Conservation (phyloP, 2,113 vertebrate genomes). For the Pelecanus crispus region DNA sequence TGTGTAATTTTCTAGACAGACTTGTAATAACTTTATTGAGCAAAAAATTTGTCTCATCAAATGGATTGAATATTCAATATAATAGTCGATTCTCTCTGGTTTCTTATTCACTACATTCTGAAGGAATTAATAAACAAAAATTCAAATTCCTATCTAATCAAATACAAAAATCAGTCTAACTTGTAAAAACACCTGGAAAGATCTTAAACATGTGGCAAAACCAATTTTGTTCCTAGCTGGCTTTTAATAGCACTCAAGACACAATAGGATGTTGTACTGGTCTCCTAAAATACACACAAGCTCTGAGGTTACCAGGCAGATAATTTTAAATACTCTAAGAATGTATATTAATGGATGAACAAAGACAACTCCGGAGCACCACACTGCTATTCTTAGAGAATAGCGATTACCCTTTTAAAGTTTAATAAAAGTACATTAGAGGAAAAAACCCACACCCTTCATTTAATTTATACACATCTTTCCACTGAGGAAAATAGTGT, state of each 20-base stretch:
- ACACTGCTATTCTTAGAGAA: not conserved
- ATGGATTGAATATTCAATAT: not conserved
- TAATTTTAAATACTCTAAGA: not conserved
- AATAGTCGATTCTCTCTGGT: not conserved
- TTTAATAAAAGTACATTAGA: not conserved
- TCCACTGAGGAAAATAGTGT: not conserved
- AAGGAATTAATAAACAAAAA: not conserved
- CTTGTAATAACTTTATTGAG: not conserved
- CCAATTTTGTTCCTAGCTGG: not conserved
- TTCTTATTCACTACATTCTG: not conserved
- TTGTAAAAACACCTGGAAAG: slow-evolving; percentile 1
- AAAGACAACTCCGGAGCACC: not conserved
- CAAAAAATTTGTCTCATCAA: not conserved
- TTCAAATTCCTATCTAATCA: not conserved
- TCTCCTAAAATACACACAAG: not conserved
- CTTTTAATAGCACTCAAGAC: not conserved
- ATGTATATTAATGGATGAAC: not conserved
- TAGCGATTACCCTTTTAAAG: not conserved
- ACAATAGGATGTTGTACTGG: not conserved
- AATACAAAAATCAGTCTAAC: slow-evolving; percentile 1
- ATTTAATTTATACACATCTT: not conserved
- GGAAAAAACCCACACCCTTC: not conserved
- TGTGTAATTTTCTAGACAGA: not conserved
- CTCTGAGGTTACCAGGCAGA: not conserved
- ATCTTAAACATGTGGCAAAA: not conserved